Conservation (phyloP, 92 coral and sea anemone genomes). For the Nematostella vectensis region DNA sequence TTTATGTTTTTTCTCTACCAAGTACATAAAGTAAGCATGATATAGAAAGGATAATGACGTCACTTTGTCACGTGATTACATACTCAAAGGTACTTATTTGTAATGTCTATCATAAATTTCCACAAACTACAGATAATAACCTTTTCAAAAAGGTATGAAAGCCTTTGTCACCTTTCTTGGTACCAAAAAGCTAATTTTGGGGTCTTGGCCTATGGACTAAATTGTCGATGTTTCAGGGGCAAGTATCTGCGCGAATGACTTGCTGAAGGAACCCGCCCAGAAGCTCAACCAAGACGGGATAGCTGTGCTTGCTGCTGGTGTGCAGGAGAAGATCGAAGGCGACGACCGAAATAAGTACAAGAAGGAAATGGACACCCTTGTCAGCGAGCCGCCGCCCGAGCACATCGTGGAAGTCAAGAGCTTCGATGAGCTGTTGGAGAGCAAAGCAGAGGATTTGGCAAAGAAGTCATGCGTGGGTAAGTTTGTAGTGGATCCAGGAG, state of each 20-base stretch:
- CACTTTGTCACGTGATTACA: too few relatives aligned
- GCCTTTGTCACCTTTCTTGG: too few relatives aligned
- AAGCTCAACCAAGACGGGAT: constrained; percentile 35
- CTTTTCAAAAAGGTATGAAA: too few relatives aligned
- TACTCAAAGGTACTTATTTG: too few relatives aligned
- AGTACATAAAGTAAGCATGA: too few relatives aligned
- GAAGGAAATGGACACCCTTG: constrained; percentile 34
- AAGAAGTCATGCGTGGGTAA: constrained; percentile 67
- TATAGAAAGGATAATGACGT: too few relatives aligned
- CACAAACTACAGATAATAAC: too few relatives aligned
- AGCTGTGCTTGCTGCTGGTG: constrained; percentile 49
- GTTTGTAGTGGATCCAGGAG: neutral
- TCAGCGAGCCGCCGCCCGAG: constrained; percentile 44
- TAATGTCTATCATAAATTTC: too few relatives aligned
- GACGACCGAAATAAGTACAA: constrained; percentile 32
- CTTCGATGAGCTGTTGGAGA: constrained; percentile 26
- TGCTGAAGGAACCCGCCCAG: constrained; percentile 37
- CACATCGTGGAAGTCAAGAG: constrained; percentile 46
- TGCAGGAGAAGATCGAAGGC: constrained; percentile 39
- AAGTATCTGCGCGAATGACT: constrained; percentile 42
- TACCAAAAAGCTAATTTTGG: too few relatives aligned
- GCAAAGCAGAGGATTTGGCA: constrained; percentile 43
- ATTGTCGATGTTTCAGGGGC: too few relatives aligned
- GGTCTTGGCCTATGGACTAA: too few relatives aligned
- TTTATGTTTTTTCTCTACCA: too few relatives aligned